Evolutionary conservation across 2,888 invertebrate genomes (phyloP), one percentile per base, ranked within the genome.

Genomic region (Drosophila macrospina): DNA sequence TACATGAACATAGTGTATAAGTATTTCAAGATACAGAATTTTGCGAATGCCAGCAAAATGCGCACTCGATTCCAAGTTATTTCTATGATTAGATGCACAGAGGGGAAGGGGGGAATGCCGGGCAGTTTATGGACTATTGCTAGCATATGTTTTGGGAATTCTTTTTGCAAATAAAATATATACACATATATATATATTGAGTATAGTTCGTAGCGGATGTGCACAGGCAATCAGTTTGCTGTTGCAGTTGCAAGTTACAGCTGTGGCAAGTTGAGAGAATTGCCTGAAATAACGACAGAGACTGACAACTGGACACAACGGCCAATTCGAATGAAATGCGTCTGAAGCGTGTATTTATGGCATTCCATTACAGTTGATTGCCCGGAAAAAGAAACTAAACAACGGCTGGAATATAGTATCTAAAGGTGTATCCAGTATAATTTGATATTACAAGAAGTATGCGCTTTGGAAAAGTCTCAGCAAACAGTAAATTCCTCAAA

Each of bases 141-240:
- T 15, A 57, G 28, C 63, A 57, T 63, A 63, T 63, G 63, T 47
- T 57, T 63, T 41, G 32, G 26, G 63, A 57, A 57, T 63, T 48
- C 47, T 48, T 63, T 63, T 63, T 42, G 36, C 57, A 54, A 44
- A 54, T 36, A 28, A 15, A 32, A 10, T 20, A 15, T 28, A 26
- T 37, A 10, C 15, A 24, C 26, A n/a, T n/a, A n/a, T n/a, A n/a
- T n/a, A n/a, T 24, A 36, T 20, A 15, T n/a, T 5, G 32, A 15
- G 8, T 32, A 1, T 52, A 41, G 32, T 45, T 16, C 16, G 26
- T 2, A 28, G 32, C n/a, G 39, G 30, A 39, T 20, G 34, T 10
- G 8, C 4, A 24, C 16, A 10, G 34, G 5, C 28, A 34, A 24
- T 36, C 26, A 16, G n/a, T 1, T 11, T 34, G 26, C 36, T n/a